These are phyloP conservation scores for Hystrix brachyura DNA, from an alignment of 2,113 vertebrate species.

Conservation along the genomic window DNA sequence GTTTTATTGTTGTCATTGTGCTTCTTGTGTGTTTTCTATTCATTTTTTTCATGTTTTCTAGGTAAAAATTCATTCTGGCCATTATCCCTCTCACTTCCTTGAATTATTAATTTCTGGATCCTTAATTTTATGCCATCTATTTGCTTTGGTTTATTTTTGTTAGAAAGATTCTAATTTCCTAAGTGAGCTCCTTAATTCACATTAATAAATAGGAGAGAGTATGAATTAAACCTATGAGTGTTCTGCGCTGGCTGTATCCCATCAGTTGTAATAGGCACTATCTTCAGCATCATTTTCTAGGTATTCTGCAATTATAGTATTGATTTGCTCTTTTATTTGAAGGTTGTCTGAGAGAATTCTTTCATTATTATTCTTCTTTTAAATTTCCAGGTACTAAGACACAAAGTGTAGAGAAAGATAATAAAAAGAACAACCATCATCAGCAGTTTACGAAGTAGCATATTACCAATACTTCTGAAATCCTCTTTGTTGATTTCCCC, in stretches of 20 bases:
- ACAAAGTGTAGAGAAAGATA: background rate
- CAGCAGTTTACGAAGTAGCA: background rate
- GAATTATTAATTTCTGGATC: constrained; percentile 33
- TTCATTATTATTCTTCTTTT: background rate
- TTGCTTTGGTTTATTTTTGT: background rate
- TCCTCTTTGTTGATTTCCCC: background rate
- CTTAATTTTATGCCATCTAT: constrained; percentile 7
- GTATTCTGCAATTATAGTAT: background rate
- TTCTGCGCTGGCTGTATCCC: background rate
- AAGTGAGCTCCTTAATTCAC: background rate
- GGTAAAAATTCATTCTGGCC: background rate
- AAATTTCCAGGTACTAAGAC: background rate
- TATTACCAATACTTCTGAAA: background rate
- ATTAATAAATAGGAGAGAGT: background rate
- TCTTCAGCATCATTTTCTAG: background rate
- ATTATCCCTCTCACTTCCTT: background rate
- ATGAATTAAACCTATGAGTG: background rate
- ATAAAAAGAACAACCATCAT: background rate
- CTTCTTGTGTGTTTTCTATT: background rate
- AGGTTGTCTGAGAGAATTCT: background rate
- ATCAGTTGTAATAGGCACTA: background rate
- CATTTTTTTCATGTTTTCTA: background rate
- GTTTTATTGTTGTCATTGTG: background rate
- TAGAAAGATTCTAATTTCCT: constrained; percentile 25
- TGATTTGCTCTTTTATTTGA: constrained; percentile 25